Evolutionary conservation across 2,113 vertebrate genomes (phyloP).

Genomic region (Ammodytes marinus): DNA sequence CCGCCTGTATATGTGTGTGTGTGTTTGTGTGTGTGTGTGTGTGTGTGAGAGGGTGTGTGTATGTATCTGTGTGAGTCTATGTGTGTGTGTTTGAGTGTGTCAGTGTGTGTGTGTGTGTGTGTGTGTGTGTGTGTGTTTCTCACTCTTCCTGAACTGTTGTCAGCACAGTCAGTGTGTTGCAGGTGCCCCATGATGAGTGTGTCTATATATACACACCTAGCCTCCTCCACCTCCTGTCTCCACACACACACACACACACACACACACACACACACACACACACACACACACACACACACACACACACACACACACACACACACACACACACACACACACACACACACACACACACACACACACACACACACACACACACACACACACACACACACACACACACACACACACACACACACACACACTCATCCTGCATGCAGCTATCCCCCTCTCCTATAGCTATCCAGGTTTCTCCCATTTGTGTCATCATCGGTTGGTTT

Average conservation of each 20-base stretch:
- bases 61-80: not conserved
- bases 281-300: too few relatives aligned
- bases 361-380: too few relatives aligned
- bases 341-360: too few relatives aligned
- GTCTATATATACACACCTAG: conserved; percentile 62
- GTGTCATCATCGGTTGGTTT: not conserved
- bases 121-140: conserved; percentile 30
- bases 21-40: conserved; percentile 24
- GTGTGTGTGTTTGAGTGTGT: conserved; percentile 21
- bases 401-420: too few relatives aligned
- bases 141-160: conserved; percentile 50
- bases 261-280: not conserved
- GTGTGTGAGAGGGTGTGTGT: conserved; percentile 7
- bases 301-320: too few relatives aligned
- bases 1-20: not conserved
- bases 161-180: conserved; percentile 56
- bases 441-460: conserved; percentile 38
- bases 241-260: conserved; percentile 19
- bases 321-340: too few relatives aligned
- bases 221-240: conserved; percentile 58
- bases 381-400: too few relatives aligned
- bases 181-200: conserved; percentile 67
- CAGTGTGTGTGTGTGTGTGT: conserved; percentile 18
- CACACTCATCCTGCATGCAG: conserved; percentile 49
- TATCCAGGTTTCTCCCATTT: conserved; percentile 62